Evolutionary conservation across 2,797 vertebrate species (phyloP), one percentile per base, ranked within the genome.

Genomic region (Phylloscopus collybita): DNA sequence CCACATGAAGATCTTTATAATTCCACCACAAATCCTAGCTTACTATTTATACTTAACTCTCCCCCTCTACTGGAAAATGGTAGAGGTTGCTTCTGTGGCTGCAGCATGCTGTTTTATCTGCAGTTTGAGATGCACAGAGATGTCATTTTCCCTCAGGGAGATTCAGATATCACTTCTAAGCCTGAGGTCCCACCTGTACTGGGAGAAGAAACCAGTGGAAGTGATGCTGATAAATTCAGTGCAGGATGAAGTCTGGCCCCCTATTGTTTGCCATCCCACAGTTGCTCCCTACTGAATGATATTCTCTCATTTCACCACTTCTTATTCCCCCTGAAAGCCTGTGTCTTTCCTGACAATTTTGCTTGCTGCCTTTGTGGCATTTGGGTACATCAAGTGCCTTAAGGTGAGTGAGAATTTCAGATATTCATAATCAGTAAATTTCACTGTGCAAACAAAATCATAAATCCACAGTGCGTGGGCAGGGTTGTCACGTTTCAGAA

Each of bases 381-480:
- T 94, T 11, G 13, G 71, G 89, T 93, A 86, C 10, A 7, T 60
- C 0, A 16, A 96, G 61, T 75, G 40, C 42, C 74, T 96, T 92
- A 91, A 91, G 71, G 89, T 93, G 71, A 97, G 47, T 4, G 42
- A 97, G 80, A 61, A 61, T 42, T 95, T 96, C 71, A 45, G 80
- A 75, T 96, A 91, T 90, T 95, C 75, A 81, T 56, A 85, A 91
- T 89, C 91, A 86, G 88, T 96, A 93, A 95, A 95, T 96, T 93
- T 94, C 80, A 84, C 42, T 69, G 65, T 81, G 73, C 75, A 96
- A 95, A 96, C 69, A 92, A 94, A 97, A 66, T 54, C 75, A 80
- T 96, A 96, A 95, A 96, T 97, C 82, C 59, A 9, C 72, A 56
- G 14, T 47, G 36, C 1, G 1, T 90, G 74, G 56, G 56, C 82